Evolutionary conservation across 2,888 invertebrate genomes (phyloP), one percentile per base, ranked within the genome.

Genomic region (Blera fallax): DNA sequence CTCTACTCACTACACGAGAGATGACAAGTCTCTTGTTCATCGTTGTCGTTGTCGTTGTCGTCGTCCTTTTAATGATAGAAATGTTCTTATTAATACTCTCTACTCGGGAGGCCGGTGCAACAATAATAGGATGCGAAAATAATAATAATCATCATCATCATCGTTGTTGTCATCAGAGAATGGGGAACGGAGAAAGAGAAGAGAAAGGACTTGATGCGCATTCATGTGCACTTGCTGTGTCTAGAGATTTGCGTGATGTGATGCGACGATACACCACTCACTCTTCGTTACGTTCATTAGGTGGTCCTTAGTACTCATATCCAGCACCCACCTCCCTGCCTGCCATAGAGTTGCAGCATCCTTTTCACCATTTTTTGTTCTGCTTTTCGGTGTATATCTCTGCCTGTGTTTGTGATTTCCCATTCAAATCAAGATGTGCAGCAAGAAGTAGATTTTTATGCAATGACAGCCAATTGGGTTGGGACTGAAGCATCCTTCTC

Each of bases 41-140:
- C 62, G 73, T 73, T 78, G 70, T 82, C 58, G 80, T 72, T 37
- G 76, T 76, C 74, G n/a, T 80, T 48, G 58, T 72, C 48, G 76
- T 76, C 74, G 74, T 76, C 76, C 24, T 65, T 84, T 80, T 81
- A 85, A 85, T 85, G 85, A 85, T 85, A 85, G 67, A 85, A 85
- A 85, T 85, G 85, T 85, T 81, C 85, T 85, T 81, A 85, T 85
- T 81, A 85, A 85, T 81, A 73, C 85, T 72, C 76, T 85, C 40
- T 65, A 85, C 72, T 72, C 76, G 70, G 81, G 81, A 4, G 58
- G 74, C 11, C 4, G 48, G 14, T 48, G 48, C 27, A 60, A 72
- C 81, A 85, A 85, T 85, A 85, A 85, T 85, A 85, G 85, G 85
- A 85, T 85, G 85, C 85, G 85, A 85, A 85, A 85, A 81, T 85